Conservation (phyloP, 35 echinoderm and acorn worm genomes). For the Heliocidaris tuberculata region DNA sequence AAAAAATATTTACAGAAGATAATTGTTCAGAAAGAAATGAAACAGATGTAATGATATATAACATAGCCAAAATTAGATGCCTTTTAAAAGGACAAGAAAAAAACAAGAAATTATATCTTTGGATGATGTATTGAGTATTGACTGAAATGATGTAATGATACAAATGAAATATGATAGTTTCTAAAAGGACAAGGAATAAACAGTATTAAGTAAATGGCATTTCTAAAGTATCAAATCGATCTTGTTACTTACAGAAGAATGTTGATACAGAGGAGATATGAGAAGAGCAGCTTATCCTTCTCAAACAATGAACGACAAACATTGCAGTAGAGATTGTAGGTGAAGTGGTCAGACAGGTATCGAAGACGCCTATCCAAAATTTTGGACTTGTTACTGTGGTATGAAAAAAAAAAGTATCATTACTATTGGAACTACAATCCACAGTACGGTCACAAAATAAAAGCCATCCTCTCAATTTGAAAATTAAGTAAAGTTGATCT, state of each 20-base stretch:
- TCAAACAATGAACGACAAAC: slow-evolving; percentile 98
- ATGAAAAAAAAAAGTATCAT: not conserved
- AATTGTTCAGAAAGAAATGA: not conserved
- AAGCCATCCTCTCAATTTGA: too few species aligned
- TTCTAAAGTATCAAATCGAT: not conserved
- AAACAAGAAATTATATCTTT: not conserved
- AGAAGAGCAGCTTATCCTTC: slow-evolving; percentile 94
- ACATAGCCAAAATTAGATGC: too few species aligned
- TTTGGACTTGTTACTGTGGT: slow-evolving; percentile 94
- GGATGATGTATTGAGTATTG: not conserved
- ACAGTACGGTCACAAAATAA: too few species aligned
- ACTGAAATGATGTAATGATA: not conserved
- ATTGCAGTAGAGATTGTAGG: slow-evolving; percentile 98
- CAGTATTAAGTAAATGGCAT: not conserved
- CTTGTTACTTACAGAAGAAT: slow-evolving; percentile 87
- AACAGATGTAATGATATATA: not conserved
- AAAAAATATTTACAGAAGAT: not conserved
- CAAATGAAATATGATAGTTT: not conserved
- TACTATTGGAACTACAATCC: too few species aligned
- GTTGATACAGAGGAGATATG: slow-evolving; percentile 89
- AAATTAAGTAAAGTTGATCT: too few species aligned
- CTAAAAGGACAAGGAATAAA: not conserved
- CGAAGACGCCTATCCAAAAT: slow-evolving; percentile 92
- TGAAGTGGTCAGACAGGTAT: slow-evolving; percentile 96
- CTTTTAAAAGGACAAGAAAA: too few species aligned